Percentiles rank a stretch among this genome's conserved stretches.
phyloP scores from a whole-genome alignment of 2,113 vertebrate species.

The Gnathonemus longibarbis region DNA sequence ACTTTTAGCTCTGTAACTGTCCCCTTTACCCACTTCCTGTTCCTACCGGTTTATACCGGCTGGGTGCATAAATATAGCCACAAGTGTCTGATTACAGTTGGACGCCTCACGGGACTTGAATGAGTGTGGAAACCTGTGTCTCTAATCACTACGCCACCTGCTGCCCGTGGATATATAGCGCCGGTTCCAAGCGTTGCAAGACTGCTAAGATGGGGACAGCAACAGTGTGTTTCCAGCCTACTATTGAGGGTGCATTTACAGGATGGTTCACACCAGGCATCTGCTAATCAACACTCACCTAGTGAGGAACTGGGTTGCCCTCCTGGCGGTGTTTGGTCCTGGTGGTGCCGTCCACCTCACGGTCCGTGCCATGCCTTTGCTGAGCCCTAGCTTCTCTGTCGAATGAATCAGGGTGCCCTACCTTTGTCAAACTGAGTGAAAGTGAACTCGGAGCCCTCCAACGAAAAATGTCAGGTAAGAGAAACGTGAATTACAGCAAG shows the following conservation, averaged over 20 bases:
- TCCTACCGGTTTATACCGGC: background rate
- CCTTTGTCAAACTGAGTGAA: background rate
- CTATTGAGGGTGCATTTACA: background rate
- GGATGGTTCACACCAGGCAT: background rate
- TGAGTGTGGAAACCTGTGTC: background rate
- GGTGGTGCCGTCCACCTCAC: background rate
- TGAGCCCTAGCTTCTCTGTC: background rate
- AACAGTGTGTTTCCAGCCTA: background rate
- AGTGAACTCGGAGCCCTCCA: background rate
- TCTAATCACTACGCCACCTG: background rate
- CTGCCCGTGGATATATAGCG: background rate
- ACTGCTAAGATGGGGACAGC: background rate
- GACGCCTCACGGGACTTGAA: background rate
- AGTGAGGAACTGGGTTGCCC: background rate
- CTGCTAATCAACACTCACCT: background rate
- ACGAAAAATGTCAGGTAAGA: background rate
- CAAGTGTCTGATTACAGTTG: background rate
- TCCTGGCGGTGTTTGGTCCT: background rate
- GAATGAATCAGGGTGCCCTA: background rate
- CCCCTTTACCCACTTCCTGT: background rate
- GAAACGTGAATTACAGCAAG: background rate
- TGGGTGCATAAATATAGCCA: background rate
- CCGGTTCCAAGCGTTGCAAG: background rate
- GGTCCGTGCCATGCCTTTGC: background rate
- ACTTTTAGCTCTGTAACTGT: background rate